Conservation (phyloP, 2,797 vertebrate genomes). For the Numenius phaeopus region DNA sequence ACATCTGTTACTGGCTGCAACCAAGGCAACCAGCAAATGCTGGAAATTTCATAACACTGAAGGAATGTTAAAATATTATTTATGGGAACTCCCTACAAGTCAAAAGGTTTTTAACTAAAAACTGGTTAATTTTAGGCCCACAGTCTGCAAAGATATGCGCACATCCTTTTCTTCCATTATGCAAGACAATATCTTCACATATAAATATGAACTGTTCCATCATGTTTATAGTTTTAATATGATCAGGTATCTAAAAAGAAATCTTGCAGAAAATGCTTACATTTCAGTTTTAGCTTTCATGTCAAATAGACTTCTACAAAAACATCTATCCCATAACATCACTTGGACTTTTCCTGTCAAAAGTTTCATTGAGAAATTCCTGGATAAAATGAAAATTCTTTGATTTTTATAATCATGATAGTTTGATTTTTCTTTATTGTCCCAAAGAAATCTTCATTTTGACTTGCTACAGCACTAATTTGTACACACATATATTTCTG, state of each 20-base stretch:
- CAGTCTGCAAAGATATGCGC: not conserved
- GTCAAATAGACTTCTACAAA: not conserved
- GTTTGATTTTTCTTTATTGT: not conserved
- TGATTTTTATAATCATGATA: not conserved
- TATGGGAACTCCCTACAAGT: constrained; percentile 6
- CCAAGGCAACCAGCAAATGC: constrained; percentile 41
- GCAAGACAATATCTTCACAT: not conserved
- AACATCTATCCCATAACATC: not conserved
- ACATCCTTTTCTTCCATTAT: not conserved
- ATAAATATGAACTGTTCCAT: not conserved
- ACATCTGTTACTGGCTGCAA: constrained; percentile 50
- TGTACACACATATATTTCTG: not conserved
- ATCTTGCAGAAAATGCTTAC: not conserved
- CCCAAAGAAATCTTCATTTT: not conserved
- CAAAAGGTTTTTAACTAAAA: not conserved
- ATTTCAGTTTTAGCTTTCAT: not conserved
- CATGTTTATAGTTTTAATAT: not conserved
- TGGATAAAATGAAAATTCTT: not conserved
- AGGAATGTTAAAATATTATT: constrained; percentile 53
- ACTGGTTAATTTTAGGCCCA: not conserved
- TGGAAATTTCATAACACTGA: constrained; percentile 45
- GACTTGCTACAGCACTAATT: not conserved
- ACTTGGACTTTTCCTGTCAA: not conserved
- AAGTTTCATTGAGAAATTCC: not conserved
- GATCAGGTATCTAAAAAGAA: not conserved